Percentiles rank a stretch among this genome's conserved stretches.
phyloP scores from a whole-genome alignment of 1,140 invertebrate species.

The honey bee (Apis mellifera) region DNA sequence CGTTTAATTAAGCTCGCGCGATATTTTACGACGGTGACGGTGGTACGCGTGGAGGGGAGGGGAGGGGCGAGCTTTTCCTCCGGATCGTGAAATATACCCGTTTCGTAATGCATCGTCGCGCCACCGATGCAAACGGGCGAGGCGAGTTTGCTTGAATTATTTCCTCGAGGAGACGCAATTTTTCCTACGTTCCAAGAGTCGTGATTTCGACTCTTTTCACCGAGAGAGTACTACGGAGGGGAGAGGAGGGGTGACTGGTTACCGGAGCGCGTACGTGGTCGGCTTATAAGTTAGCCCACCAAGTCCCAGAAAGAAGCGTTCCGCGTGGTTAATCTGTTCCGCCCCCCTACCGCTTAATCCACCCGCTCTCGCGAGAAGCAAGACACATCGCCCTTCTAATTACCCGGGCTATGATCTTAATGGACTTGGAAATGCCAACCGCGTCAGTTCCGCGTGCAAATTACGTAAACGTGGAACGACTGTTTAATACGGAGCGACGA shows the following conservation, averaged over 20 bases:
- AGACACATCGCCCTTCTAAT: constrained; percentile 52
- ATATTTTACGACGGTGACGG: constrained; percentile 31
- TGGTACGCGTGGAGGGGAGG: constrained; percentile 7
- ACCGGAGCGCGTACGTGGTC: constrained; percentile 26
- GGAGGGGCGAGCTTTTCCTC: constrained; percentile 26
- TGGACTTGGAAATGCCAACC: constrained; percentile 45
- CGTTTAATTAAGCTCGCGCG: constrained; percentile 41
- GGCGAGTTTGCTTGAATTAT: constrained; percentile 31
- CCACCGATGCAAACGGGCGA: neutral
- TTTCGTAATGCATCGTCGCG: constrained; percentile 31
- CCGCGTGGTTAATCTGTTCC: constrained; percentile 42
- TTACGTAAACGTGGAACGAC: constrained; percentile 39
- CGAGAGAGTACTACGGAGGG: too few species aligned
- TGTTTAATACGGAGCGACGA: constrained; percentile 11
- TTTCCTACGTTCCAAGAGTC: constrained; percentile 27
- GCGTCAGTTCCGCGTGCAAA: constrained; percentile 35
- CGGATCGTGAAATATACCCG: constrained; percentile 37
- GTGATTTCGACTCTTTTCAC: neutral
- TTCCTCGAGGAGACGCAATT: constrained; percentile 12
- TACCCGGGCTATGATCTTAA: constrained; percentile 47
- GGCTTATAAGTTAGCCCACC: constrained; percentile 34
- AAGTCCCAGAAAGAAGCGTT: constrained; percentile 17
- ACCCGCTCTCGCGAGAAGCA: constrained; percentile 28
- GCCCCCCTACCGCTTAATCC: constrained; percentile 41
- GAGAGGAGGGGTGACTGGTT: too few species aligned